These are phyloP conservation scores for Gonioctena quinquepunctata DNA, from an alignment of 1,140 invertebrate genomes.

Conservation along the genomic window DNA sequence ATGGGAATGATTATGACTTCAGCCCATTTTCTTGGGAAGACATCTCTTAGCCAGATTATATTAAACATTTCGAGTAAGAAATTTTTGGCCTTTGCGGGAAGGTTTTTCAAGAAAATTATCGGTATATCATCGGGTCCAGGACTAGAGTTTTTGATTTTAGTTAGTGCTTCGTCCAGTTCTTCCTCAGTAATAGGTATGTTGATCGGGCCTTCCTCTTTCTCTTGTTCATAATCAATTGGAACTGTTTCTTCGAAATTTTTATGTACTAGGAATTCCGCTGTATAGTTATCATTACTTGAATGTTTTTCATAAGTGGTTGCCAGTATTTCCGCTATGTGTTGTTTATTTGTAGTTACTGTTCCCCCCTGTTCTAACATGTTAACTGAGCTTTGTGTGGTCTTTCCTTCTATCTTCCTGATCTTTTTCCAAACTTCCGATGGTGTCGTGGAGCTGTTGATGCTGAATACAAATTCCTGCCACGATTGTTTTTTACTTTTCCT, in stretches of 20 bases:
- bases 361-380: too few species aligned
- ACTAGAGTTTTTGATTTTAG: not conserved
- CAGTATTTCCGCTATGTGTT: not conserved
- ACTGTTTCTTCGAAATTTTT: not conserved
- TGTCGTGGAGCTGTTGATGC: not conserved
- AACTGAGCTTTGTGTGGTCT: not conserved
- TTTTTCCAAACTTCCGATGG: not conserved
- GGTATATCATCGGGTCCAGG: not conserved
- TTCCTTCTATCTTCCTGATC: not conserved
- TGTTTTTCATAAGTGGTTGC: not conserved
- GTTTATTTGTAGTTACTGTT: not conserved
- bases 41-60: not conserved
- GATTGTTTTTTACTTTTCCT: slow-evolving; percentile 11
- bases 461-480: slow-evolving; percentile 1
- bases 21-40: not conserved
- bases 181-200: not conserved
- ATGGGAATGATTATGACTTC: not conserved
- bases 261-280: not conserved
- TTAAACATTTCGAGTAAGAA: not conserved
- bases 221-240: not conserved
- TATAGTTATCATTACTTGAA: not conserved
- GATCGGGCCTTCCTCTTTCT: not conserved
- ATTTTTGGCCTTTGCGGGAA: not conserved
- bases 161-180: not conserved
- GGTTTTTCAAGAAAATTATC: not conserved